Conservation (phyloP, 2,888 invertebrate genomes). For the Microctonus hyperodae region DNA sequence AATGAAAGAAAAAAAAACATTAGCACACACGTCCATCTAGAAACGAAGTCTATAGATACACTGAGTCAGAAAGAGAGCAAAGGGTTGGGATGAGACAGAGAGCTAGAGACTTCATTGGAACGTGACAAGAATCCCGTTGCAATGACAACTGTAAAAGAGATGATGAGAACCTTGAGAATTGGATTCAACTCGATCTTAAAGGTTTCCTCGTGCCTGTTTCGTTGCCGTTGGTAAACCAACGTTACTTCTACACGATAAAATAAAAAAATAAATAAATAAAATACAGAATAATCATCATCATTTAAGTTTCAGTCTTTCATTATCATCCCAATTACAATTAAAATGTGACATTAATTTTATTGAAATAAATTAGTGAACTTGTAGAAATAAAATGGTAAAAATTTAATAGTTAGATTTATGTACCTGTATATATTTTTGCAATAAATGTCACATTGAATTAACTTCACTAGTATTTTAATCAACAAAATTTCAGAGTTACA, state of each 20-base stretch:
- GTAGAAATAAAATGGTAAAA: too few relatives aligned
- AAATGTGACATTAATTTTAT: neutral
- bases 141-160: slow-evolving; percentile 31
- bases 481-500: neutral
- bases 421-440: neutral
- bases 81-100: neutral
- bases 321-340: neutral
- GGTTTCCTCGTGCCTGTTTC: neutral
- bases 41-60: neutral
- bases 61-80: neutral
- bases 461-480: neutral
- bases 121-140: slow-evolving; percentile 36
- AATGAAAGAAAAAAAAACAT: slow-evolving; percentile 24
- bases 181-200: slow-evolving; percentile 27
- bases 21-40: slow-evolving; percentile 22
- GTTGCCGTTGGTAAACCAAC: neutral
- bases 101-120: slow-evolving; percentile 17
- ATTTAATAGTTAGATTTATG: too few relatives aligned
- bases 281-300: neutral
- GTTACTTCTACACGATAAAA: neutral
- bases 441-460: neutral
- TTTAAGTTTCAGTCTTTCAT: neutral
- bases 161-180: slow-evolving; percentile 31
- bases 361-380: neutral
- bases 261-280: neutral